Conservation (phyloP, 2,888 invertebrate genomes). For the Xanthia togata region DNA sequence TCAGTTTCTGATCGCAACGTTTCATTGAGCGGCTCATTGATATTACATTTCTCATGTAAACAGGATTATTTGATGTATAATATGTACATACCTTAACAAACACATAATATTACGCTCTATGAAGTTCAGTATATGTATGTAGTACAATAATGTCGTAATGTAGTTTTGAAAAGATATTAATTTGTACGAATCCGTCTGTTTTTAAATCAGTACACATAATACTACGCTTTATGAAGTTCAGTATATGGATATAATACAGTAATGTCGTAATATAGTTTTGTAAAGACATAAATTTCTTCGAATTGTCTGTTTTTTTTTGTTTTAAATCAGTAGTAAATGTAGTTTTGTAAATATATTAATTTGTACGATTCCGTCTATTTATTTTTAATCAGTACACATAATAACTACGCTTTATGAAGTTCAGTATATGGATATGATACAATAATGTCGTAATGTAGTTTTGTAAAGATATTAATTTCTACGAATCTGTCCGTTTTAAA, state of each 20-base stretch:
- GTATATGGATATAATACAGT: too few relatives aligned
- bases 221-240: not conserved
- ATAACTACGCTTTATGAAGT: not conserved
- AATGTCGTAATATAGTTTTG: not conserved
- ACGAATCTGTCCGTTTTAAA: too few relatives aligned
- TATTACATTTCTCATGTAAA: slow-evolving; percentile 28
- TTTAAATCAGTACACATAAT: not conserved
- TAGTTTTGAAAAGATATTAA: not conserved
- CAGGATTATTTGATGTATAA: not conserved
- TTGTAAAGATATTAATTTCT: not conserved
- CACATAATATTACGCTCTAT: not conserved
- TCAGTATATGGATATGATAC: too few relatives aligned
- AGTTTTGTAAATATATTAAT: not conserved
- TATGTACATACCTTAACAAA: slow-evolving; percentile 3
- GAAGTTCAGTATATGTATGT: not conserved
- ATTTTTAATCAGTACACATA: not conserved
- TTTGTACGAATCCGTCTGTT: too few relatives aligned
- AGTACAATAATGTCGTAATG: too few relatives aligned
- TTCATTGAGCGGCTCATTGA: slow-evolving; percentile 11
- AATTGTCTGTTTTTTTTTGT: too few relatives aligned
- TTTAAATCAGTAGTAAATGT: too few relatives aligned
- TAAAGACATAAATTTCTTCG: not conserved
- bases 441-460: not conserved
- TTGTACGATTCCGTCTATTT: too few relatives aligned
- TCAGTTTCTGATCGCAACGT: not conserved